Evolutionary conservation across 2,888 invertebrate species (phyloP).

Genomic region (Embidobia sp.): DNA sequence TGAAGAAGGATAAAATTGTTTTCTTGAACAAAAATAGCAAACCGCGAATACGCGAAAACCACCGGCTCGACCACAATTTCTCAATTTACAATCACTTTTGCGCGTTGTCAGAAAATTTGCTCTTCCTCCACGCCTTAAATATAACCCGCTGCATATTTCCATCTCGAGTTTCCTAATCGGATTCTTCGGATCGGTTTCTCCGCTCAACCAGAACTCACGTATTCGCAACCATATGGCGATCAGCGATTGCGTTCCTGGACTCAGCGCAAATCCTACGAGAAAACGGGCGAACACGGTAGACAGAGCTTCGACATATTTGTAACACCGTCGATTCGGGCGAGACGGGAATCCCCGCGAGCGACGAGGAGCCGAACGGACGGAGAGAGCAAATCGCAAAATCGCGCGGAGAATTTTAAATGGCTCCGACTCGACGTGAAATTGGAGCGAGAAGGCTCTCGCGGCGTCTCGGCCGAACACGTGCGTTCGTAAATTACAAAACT

Average conservation of each 20-base stretch:
- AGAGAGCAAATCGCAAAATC: slow-evolving; percentile 43
- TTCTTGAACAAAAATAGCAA: too few relatives aligned
- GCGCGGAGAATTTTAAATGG: slow-evolving; percentile 62
- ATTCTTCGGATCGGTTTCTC: slow-evolving; percentile 44
- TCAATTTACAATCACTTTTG: not conserved
- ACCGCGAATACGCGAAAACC: too few relatives aligned
- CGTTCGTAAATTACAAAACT: slow-evolving; percentile 66
- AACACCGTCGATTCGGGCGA: slow-evolving; percentile 21
- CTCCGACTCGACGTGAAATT: slow-evolving; percentile 44
- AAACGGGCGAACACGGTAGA: slow-evolving; percentile 46
- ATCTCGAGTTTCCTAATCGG: slow-evolving; percentile 38
- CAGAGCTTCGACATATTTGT: slow-evolving; percentile 19
- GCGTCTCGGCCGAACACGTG: slow-evolving; percentile 56
- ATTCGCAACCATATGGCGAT: slow-evolving; percentile 58
- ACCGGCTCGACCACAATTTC: too few relatives aligned
- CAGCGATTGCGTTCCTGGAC: slow-evolving; percentile 42
- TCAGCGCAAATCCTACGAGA: slow-evolving; percentile 10
- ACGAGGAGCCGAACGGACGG: slow-evolving; percentile 13
- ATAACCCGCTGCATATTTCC: slow-evolving; percentile 20
- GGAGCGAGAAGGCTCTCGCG: slow-evolving; percentile 35
- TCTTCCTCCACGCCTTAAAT: not conserved
- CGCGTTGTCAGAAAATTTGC: not conserved
- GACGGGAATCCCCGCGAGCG: slow-evolving; percentile 22
- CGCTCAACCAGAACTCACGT: slow-evolving; percentile 42
- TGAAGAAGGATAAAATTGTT: too few relatives aligned